phyloP scores from a whole-genome alignment of 2,113 vertebrate genomes.

The Plecotus auritus region DNA sequence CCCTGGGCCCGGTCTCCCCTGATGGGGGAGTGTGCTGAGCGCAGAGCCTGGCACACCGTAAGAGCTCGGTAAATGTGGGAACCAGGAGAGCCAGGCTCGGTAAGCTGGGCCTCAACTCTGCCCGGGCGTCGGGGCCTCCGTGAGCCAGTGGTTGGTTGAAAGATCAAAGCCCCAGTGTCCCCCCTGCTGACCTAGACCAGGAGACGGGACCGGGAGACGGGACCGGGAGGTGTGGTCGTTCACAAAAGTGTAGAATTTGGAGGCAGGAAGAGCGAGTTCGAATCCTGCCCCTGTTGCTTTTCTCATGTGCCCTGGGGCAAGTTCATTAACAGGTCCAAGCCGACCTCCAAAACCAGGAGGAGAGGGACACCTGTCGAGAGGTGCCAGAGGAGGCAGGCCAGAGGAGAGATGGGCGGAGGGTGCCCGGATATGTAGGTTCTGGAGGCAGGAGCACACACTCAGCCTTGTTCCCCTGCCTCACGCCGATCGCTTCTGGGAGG shows the following conservation, averaged over 20 bases:
- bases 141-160: rapidly evolving
- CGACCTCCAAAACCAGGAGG: background rate
- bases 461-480: background rate
- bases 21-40: rapidly evolving
- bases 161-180: background rate
- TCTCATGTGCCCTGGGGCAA: background rate
- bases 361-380: background rate
- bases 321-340: background rate
- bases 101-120: background rate
- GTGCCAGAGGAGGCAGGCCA: background rate
- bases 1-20: rapidly evolving
- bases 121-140: background rate
- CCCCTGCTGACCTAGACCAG: background rate
- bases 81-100: background rate
- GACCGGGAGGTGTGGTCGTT: rapidly evolving
- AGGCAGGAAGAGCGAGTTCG: background rate
- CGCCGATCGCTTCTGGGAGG: background rate
- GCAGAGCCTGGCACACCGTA: rapidly evolving
- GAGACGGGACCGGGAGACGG: rapidly evolving
- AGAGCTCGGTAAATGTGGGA: background rate
- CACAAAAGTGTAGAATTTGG: background rate
- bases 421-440: rapidly evolving
- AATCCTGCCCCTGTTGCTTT: background rate
- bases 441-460: rapidly evolving
- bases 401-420: rapidly evolving